Conservation (phyloP, 2,888 invertebrate species). For the Nemapogon koenigi region DNA sequence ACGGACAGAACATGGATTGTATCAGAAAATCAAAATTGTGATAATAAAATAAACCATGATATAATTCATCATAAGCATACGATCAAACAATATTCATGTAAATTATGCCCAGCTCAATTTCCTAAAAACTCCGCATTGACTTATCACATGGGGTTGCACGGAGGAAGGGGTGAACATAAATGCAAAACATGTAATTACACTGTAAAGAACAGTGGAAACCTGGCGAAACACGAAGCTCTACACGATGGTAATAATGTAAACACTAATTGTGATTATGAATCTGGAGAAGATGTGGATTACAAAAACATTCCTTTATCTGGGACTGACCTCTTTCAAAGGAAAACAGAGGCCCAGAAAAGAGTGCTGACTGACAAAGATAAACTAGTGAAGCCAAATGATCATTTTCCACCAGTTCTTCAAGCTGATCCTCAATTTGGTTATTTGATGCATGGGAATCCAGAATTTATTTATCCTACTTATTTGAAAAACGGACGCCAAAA, state of each 20-base stretch:
- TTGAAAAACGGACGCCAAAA: conserved; percentile 76
- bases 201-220: conserved; percentile 71
- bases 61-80: conserved; percentile 28
- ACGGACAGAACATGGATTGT: conserved; percentile 56
- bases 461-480: conserved; percentile 77
- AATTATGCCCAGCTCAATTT: conserved; percentile 76
- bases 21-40: background rate
- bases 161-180: conserved; percentile 68
- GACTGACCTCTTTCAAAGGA: conserved; percentile 70
- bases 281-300: conserved; percentile 51
- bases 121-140: conserved; percentile 73
- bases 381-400: conserved; percentile 57
- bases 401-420: conserved; percentile 57
- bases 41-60: conserved; percentile 28
- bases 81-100: conserved; percentile 58
- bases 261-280: conserved; percentile 46
- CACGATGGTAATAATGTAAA: conserved; percentile 47
- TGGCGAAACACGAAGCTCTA: conserved; percentile 69
- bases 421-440: conserved; percentile 73
- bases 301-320: conserved; percentile 69
- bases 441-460: conserved; percentile 76
- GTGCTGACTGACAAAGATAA: conserved; percentile 54
- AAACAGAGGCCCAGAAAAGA: conserved; percentile 65
- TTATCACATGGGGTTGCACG: conserved; percentile 73
- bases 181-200: conserved; percentile 76